A percentile compares a stretch with the other conserved stretches of the same genome.
Conservation (phyloP, 1,140 invertebrate genomes). For the Drosophila nikananu region DNA sequence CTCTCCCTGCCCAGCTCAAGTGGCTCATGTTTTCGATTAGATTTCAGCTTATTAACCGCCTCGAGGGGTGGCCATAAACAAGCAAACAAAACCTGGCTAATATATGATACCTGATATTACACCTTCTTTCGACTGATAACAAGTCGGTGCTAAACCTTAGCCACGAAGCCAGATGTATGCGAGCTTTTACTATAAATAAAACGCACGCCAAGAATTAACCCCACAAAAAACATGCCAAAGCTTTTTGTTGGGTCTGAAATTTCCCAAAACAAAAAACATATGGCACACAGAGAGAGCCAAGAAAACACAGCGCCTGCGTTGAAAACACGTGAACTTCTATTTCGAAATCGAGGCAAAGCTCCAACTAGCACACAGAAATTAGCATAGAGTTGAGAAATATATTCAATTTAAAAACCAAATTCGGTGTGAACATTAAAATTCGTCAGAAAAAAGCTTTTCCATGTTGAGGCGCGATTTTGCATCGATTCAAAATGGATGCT, state of each 20-base stretch:
- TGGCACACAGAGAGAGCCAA: conserved; percentile 17
- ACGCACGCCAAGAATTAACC: conserved; percentile 23
- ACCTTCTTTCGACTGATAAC: conserved; percentile 25
- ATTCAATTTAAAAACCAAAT: conserved; percentile 12
- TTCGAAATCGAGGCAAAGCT: conserved; percentile 29
- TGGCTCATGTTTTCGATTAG: conserved; percentile 36
- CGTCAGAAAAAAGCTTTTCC: background rate
- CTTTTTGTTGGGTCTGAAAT: conserved; percentile 41
- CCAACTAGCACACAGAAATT: conserved; percentile 16
- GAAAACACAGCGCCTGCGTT: conserved; percentile 41
- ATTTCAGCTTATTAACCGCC: conserved; percentile 14
- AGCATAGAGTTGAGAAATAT: conserved; percentile 40
- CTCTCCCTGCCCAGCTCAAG: conserved; percentile 24
- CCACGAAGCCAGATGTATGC: conserved; percentile 15
- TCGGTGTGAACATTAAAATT: background rate
- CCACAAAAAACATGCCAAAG: conserved; percentile 29
- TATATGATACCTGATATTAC: conserved; percentile 35
- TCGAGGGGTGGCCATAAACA: conserved; percentile 20
- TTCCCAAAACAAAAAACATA: conserved; percentile 81
- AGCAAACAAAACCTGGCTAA: conserved; percentile 9
- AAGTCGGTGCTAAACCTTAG: background rate
- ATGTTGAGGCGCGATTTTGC: conserved; percentile 4
- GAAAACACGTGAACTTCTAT: conserved; percentile 51
- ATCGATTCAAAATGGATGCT: background rate
- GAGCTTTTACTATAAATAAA: conserved; percentile 48